Conservation (phyloP, 2,797 vertebrate genomes). For the Valencia hispanica region DNA sequence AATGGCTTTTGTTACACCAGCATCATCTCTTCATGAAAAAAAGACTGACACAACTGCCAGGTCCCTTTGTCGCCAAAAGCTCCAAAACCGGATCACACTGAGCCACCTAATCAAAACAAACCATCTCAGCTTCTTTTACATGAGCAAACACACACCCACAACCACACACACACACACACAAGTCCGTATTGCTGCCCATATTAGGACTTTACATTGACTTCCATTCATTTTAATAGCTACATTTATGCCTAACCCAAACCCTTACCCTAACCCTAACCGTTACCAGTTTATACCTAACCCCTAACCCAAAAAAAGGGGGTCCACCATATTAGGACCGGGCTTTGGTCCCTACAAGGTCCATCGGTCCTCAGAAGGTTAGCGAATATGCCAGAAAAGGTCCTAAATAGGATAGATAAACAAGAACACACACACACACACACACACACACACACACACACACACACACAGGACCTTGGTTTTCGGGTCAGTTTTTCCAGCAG, state of each 20-base stretch:
- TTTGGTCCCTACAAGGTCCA: no score
- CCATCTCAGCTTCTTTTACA: constrained; percentile 46
- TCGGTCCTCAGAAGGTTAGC: no score
- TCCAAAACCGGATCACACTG: constrained; percentile 56
- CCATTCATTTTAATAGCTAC: no score
- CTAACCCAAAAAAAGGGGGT: no score
- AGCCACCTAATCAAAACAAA: constrained; percentile 61
- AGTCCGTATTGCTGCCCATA: no score
- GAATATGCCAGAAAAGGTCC: no score
- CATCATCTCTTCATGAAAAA: constrained; percentile 52
- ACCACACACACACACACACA: constrained; percentile 13
- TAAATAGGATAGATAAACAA: no score
- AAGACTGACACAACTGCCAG: constrained; percentile 34
- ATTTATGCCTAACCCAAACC: no score
- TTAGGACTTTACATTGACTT: no score
- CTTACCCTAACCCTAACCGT: no score
- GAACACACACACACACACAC: constrained; percentile 9
- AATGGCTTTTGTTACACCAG: constrained; percentile 50
- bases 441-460: constrained; percentile 13
- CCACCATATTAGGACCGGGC: no score
- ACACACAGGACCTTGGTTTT: constrained; percentile 28
- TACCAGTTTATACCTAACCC: no score
- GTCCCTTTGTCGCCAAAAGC: constrained; percentile 52
- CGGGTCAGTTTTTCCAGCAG: constrained; percentile 63
- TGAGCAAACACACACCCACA: not conserved